phyloP scores from a whole-genome alignment of 2,797 vertebrate species.

The Uromys caudimaculatus region DNA sequence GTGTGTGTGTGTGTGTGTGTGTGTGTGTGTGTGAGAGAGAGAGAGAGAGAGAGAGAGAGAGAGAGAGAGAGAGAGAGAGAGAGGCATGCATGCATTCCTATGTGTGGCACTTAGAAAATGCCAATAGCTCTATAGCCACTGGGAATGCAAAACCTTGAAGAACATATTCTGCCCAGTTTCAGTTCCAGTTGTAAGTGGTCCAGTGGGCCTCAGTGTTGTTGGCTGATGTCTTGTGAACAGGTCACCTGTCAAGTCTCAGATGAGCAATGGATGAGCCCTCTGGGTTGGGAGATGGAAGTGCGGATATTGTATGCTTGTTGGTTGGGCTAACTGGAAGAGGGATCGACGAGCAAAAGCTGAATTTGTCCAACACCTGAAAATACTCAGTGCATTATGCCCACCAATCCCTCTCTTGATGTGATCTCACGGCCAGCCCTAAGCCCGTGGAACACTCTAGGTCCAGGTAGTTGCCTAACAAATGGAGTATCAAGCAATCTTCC shows the following conservation, averaged over 20 bases:
- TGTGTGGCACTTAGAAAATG: neutral
- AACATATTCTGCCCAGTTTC: conserved; percentile 2
- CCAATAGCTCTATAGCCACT: neutral
- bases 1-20: neutral
- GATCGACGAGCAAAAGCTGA: conserved; percentile 83
- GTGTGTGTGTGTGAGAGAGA: too few relatives aligned
- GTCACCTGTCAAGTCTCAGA: conserved; percentile 8
- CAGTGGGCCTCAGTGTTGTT: neutral
- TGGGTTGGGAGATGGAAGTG: neutral
- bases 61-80: too few relatives aligned
- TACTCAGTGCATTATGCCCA: conserved; percentile 72
- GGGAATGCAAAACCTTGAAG: neutral
- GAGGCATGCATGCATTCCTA: too few relatives aligned
- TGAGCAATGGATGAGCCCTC: neutral
- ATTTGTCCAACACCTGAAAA: conserved; percentile 82
- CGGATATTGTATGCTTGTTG: conserved; percentile 43
- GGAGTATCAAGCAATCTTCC: conserved; percentile 85
- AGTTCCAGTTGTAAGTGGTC: neutral
- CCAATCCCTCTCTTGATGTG: conserved; percentile 54
- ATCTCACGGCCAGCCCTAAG: conserved; percentile 82
- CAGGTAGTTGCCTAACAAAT: conserved; percentile 86
- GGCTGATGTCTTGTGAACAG: neutral
- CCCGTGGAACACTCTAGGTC: conserved; percentile 79
- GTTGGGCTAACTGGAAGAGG: conserved; percentile 78
- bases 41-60: too few relatives aligned